Percentiles rank a stretch among this genome's conserved stretches.
Evolutionary conservation across 1,140 invertebrate genomes (phyloP).

Genomic region (Lepidurus couesii): DNA sequence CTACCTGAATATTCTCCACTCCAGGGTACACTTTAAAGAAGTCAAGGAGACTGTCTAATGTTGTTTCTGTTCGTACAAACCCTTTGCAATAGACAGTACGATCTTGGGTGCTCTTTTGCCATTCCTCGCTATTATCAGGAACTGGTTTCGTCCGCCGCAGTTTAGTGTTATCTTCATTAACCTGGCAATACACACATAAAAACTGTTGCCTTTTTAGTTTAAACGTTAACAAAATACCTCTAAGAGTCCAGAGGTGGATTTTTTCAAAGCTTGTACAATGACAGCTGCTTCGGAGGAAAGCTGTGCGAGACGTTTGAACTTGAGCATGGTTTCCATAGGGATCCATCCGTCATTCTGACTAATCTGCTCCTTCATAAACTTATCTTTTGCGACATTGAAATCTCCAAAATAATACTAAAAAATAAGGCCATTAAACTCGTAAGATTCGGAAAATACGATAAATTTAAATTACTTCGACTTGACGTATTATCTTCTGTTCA

Average conservation of each 20-base stretch:
- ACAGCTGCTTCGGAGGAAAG: conserved; percentile 61
- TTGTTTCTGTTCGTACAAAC: conserved; percentile 62
- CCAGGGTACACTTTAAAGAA: conserved; percentile 66
- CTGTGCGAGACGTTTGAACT: conserved; percentile 77
- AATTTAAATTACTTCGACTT: conserved; percentile 40
- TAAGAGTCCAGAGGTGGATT: conserved; percentile 66
- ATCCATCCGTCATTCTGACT: conserved; percentile 86
- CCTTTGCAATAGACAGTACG: conserved; percentile 84
- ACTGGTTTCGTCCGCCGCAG: conserved; percentile 72
- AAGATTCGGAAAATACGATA: background rate
- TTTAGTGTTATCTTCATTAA: conserved; percentile 71
- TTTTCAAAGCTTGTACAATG: conserved; percentile 67
- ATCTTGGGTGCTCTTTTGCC: conserved; percentile 65
- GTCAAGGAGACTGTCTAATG: conserved; percentile 64
- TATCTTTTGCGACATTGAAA: conserved; percentile 80
- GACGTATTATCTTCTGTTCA: conserved; percentile 41
- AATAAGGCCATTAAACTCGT: conserved; percentile 36
- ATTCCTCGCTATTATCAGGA: conserved; percentile 77
- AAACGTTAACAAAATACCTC: conserved; percentile 49
- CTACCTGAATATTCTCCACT: conserved; percentile 67
- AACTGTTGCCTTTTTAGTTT: background rate
- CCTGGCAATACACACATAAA: background rate
- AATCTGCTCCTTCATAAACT: conserved; percentile 78
- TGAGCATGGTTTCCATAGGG: conserved; percentile 71
- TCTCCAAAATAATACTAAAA: conserved; percentile 75